Conservation (phyloP, 2,888 invertebrate genomes). For the Epistrophe grossulariae region DNA sequence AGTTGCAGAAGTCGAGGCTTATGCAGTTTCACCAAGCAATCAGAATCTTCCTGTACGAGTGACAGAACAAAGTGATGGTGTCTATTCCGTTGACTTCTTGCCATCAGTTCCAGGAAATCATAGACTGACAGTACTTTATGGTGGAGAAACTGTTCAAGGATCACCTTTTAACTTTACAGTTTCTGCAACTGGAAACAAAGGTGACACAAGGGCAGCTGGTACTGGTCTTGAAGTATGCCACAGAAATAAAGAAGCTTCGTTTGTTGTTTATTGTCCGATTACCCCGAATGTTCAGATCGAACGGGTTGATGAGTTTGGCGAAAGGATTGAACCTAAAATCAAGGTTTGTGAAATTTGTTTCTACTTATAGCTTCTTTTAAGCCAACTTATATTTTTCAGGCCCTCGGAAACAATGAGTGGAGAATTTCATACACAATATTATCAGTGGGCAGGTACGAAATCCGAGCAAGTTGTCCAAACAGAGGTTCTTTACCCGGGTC, state of each 20-base stretch:
- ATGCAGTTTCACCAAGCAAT: slow-evolving; percentile 94
- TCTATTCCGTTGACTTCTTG: slow-evolving; percentile 91
- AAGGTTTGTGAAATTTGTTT: slow-evolving; percentile 76
- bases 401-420: slow-evolving; percentile 90
- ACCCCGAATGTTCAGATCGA: slow-evolving; percentile 88
- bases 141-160: slow-evolving; percentile 86
- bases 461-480: slow-evolving; percentile 89
- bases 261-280: slow-evolving; percentile 86
- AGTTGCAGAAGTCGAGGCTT: slow-evolving; percentile 93
- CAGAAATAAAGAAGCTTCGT: slow-evolving; percentile 89
- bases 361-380: not conserved
- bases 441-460: slow-evolving; percentile 96
- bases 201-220: slow-evolving; percentile 87
- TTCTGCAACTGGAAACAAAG: slow-evolving; percentile 85
- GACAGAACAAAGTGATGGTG: slow-evolving; percentile 87
- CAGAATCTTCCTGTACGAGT: slow-evolving; percentile 92
- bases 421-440: slow-evolving; percentile 95
- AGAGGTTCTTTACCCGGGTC: slow-evolving; percentile 89
- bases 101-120: slow-evolving; percentile 91
- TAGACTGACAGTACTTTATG: slow-evolving; percentile 88
- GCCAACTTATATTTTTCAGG: slow-evolving; percentile 69
- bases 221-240: slow-evolving; percentile 89
- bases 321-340: slow-evolving; percentile 83
- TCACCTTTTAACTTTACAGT: slow-evolving; percentile 86
- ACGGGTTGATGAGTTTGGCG: slow-evolving; percentile 82